These are phyloP conservation scores for Platysteira castanea DNA, from an alignment of 2,113 vertebrate species.

Conservation along the genomic window DNA sequence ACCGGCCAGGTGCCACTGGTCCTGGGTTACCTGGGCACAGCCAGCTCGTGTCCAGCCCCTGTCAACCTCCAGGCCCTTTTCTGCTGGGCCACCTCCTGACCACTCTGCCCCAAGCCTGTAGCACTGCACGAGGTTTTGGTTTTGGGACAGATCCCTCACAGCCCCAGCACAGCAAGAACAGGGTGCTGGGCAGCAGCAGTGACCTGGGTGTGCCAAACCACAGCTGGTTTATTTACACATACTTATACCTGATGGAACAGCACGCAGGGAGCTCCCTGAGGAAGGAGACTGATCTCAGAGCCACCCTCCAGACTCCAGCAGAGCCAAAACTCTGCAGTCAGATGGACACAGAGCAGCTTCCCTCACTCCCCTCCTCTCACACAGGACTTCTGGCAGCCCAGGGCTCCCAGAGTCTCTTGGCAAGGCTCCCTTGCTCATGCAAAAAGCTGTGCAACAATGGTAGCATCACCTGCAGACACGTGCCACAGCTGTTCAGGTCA, in stretches of 20 bases:
- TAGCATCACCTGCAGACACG: background rate
- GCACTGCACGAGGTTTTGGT: fast-evolving
- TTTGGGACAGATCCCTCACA: background rate
- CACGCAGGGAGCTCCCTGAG: background rate
- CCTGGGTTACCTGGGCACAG: background rate
- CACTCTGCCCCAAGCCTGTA: background rate
- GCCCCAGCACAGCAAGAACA: background rate
- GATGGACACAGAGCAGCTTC: background rate
- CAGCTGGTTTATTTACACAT: background rate
- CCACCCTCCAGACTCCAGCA: background rate
- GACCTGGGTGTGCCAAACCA: background rate
- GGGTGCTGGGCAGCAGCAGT: background rate
- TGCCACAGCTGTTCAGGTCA: background rate
- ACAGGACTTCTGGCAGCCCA: background rate
- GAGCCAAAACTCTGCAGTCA: background rate
- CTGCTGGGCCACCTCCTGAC: background rate
- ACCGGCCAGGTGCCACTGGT: background rate
- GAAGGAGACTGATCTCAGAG: background rate
- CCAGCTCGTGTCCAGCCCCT: background rate
- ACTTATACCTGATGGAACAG: background rate
- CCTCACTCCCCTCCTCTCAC: background rate
- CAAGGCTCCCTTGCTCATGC: background rate
- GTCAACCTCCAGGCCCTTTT: fast-evolving
- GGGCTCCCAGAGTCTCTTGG: background rate
- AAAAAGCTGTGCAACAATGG: background rate